Base-by-base conservation (phyloP, 2,797 vertebrate species). In the Myoxocephalus aenaeus region DNA sequence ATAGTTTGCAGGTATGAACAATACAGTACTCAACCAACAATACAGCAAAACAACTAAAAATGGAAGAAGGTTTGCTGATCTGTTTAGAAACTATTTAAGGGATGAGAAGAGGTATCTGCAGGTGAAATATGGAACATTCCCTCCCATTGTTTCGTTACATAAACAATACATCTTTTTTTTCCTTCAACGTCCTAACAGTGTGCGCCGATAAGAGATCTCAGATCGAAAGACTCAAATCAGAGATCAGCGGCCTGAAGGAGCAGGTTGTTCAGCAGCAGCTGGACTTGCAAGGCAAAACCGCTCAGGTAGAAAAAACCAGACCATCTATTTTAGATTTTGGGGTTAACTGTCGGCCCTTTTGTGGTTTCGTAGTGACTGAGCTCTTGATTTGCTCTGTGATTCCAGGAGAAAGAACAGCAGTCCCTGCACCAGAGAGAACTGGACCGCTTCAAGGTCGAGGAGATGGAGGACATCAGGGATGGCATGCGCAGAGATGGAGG, bases 401-500 rank as follows among this genome's bases (percentile, higher is more conserved):
- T 93, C 42, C 84, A 98, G 97, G 97, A 98, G 75, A 95, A 96
- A 71, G 96, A 96, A 78, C 96, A 96, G 82, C 96, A 94, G 89
- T 90, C 94, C 34, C 94, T 95, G 87, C 96, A 98, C 57, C 95
- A 95, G 56, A 95, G 95, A 74, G 95, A 96, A 22, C 91, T 98
- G 90, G 95, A 97, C 15, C 94, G 92, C 3, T 98, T 98, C 92
- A 98, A 97, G 87, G 95, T 96, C 0, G 96, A 98, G 70, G 97
- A 98, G 90, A 96, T 99, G 78, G 96, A 96, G 68, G 97, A 98
- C 87, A 95, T 96, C 80, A 96, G 96, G 85, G 95, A 96, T 0
- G 96, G 96, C 93, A 97, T 97, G 70, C 96, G 96, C 86, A 96
- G 97, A 98, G 76, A 96, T 98, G 89, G 96, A 97, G 72, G 95